Conservation (phyloP, 2,797 vertebrate genomes). For the Mastacembelus armatus region DNA sequence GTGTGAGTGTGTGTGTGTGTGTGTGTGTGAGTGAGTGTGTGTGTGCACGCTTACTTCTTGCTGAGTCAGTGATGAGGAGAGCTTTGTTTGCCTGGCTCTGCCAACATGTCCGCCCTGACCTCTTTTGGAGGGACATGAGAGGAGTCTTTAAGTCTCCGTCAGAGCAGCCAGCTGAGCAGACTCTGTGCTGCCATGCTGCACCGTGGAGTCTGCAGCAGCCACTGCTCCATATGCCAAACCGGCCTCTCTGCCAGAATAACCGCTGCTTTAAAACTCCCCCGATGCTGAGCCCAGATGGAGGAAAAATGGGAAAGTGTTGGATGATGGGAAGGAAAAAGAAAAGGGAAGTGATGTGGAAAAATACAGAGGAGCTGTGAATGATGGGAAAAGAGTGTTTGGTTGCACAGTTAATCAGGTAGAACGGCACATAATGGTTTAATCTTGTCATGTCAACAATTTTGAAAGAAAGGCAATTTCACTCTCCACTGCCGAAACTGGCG, state of each 20-base stretch:
- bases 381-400: constrained; percentile 11
- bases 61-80: constrained; percentile 65
- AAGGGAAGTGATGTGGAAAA: constrained; percentile 5
- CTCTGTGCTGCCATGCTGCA: constrained; percentile 13
- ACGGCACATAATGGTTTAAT: constrained; percentile 5
- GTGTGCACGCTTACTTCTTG: constrained; percentile 34
- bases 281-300: constrained; percentile 40
- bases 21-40: too few species aligned
- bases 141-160: constrained; percentile 52
- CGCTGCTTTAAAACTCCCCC: constrained; percentile 22
- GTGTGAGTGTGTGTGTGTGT: too few species aligned
- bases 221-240: constrained; percentile 38
- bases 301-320: constrained; percentile 30
- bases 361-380: background rate
- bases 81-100: constrained; percentile 53
- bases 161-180: constrained; percentile 23
- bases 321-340: constrained; percentile 1
- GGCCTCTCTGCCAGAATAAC: constrained; percentile 62
- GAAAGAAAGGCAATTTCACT: constrained; percentile 10
- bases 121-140: constrained; percentile 56
- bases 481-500: background rate
- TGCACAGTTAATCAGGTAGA: constrained; percentile 34
- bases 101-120: constrained; percentile 69
- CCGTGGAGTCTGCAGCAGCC: constrained; percentile 29
- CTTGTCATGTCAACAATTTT: constrained; percentile 7